These are phyloP conservation scores for Agrenia bidenticulata DNA, from an alignment of 2,888 invertebrate genomes.

Conservation along the genomic window DNA sequence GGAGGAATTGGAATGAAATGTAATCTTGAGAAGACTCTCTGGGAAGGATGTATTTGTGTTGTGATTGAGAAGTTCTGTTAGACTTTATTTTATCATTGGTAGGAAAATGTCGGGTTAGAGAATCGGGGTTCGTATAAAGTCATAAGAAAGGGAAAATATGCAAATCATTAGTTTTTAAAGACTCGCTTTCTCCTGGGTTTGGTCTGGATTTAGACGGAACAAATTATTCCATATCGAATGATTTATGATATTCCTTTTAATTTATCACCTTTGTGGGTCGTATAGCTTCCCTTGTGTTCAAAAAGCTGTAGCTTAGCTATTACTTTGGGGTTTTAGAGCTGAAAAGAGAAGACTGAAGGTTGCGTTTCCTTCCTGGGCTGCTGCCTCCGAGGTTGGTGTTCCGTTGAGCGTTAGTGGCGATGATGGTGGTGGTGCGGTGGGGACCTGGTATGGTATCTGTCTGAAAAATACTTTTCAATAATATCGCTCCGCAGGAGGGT, in stretches of 20 bases:
- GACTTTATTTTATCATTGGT: too few relatives aligned
- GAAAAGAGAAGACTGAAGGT: too few relatives aligned
- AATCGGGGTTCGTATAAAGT: background rate
- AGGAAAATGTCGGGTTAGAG: background rate
- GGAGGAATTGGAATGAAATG: too few relatives aligned
- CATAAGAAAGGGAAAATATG: constrained; percentile 10
- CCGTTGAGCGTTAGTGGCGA: too few relatives aligned
- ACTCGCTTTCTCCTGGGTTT: background rate
- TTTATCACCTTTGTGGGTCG: constrained; percentile 43
- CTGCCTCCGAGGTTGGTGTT: too few relatives aligned
- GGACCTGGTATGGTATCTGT: background rate
- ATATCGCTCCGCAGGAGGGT: constrained; percentile 11
- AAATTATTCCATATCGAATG: constrained; percentile 45
- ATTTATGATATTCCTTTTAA: constrained; percentile 43
- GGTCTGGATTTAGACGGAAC: constrained; percentile 25
- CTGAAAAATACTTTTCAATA: constrained; percentile 15
- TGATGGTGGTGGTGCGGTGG: too few relatives aligned
- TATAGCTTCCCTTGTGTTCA: constrained; percentile 1
- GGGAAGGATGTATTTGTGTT: too few relatives aligned
- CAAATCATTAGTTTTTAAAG: constrained; percentile 7
- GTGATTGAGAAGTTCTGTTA: too few relatives aligned
- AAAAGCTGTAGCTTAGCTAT: too few relatives aligned
- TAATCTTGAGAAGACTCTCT: too few relatives aligned
- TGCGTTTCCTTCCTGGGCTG: too few relatives aligned
- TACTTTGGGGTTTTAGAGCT: too few relatives aligned